These are phyloP conservation scores for Etheostoma cragini DNA, from an alignment of 2,113 vertebrate species.

Conservation along the genomic window DNA sequence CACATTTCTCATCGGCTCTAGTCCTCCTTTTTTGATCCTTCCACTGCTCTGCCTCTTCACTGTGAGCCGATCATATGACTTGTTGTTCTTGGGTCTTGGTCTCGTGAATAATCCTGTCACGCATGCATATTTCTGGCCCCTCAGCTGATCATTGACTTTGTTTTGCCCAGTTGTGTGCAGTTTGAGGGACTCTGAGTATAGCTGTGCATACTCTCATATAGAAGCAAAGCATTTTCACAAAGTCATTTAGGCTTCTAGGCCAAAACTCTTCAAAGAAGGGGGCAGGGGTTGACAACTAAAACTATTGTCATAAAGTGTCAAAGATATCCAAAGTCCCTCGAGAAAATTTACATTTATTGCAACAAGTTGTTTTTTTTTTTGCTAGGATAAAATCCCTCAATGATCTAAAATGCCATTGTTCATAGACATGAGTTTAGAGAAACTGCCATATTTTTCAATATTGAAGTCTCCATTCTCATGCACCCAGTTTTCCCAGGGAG, in stretches of 20 bases:
- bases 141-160: not conserved
- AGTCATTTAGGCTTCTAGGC: not conserved
- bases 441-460: not conserved
- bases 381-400: not conserved
- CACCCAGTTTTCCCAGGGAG: not conserved
- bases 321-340: too few species aligned
- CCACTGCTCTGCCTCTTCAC: slow-evolving; percentile 18
- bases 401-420: not conserved
- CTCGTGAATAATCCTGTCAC: slow-evolving; percentile 42
- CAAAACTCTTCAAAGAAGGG: not conserved
- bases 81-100: slow-evolving; percentile 26
- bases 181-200: not conserved
- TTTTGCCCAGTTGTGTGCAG: not conserved
- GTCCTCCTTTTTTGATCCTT: not conserved
- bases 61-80: slow-evolving; percentile 62
- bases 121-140: not conserved
- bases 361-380: not conserved
- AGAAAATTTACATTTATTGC: too few species aligned
- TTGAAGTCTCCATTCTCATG: not conserved
- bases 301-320: too few species aligned
- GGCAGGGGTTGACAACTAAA: too few species aligned
- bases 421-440: not conserved
- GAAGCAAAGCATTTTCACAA: not conserved
- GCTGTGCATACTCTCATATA: not conserved
- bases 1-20: slow-evolving; percentile 34